phyloP scores from a whole-genome alignment of 2,888 invertebrate species.

The Nyleta sp. region DNA sequence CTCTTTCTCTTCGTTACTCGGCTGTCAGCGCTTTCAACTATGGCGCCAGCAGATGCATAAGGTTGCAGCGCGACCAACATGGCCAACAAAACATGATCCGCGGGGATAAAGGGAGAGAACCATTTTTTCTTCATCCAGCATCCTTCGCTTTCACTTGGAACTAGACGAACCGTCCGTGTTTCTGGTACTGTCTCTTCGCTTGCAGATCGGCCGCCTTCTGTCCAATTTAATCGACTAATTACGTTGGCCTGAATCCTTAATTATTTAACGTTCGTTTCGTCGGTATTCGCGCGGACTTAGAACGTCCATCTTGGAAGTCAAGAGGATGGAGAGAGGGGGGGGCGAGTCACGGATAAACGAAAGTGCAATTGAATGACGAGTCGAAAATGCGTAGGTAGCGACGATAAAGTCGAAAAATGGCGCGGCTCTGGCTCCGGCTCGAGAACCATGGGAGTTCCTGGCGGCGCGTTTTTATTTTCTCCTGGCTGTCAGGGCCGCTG shows the following conservation, averaged over 20 bases:
- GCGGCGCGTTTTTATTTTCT: conserved; percentile 68
- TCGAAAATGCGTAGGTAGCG: conserved; percentile 19
- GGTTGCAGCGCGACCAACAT: conserved; percentile 70
- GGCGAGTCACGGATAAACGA: not conserved
- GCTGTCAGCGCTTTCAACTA: conserved; percentile 74
- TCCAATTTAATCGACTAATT: not conserved
- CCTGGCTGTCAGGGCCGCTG: conserved; percentile 74
- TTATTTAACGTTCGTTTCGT: not conserved
- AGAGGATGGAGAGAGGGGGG: not conserved
- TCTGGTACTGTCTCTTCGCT: too few species aligned
- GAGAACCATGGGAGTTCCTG: conserved; percentile 59
- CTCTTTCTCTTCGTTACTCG: conserved; percentile 58
- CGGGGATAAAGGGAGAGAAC: conserved; percentile 54
- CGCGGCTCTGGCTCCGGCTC: conserved; percentile 18
- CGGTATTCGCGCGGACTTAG: too few species aligned
- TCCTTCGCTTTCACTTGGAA: not conserved
- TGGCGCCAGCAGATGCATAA: conserved; percentile 78
- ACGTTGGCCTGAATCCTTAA: not conserved
- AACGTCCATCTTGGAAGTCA: too few species aligned
- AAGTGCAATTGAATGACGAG: conserved; percentile 41
- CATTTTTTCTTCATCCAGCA: not conserved
- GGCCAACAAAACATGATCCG: conserved; percentile 65
- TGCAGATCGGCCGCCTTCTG: not conserved
- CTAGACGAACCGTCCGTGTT: too few species aligned
- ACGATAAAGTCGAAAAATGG: conserved; percentile 40